Base-by-base conservation (phyloP, 2,113 vertebrate genomes). In the zebrafish (Danio rerio) region DNA sequence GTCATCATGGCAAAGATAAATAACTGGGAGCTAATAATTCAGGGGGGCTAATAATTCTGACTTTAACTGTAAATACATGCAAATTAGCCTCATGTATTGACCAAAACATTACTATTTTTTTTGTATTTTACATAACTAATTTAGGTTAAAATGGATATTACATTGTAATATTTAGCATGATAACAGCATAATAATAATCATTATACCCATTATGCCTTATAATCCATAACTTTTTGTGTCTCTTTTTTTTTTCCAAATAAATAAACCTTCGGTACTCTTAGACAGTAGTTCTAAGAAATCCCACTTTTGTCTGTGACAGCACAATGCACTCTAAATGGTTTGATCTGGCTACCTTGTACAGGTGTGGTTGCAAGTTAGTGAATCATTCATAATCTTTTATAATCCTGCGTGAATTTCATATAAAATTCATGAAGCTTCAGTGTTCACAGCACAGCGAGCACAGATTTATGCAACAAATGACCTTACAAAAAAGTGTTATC, bases 391-490 rank as follows among this genome's bases (percentile, higher is more conserved):
- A 75, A 75, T 18, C 31, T 21, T 49, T 3, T 15, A 50, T 71
- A 71, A 52, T 69, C 9, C 0, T 20, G 43, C 9, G 3, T 49
- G 7, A 6, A 73, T 43, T 42, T 56, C 21, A 73, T 56, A 6
- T 73, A 4, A 74, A 20, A 42, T 59, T 20, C 5, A 20, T 47
- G 16, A 45, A 47, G 10, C 11, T 59, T 75, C 10, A 59, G 16
- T 75, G 40, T 75, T 58, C 40, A 43, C 4, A 43, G 53, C 53
- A 45, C 16, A 59, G 9, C n/a, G 63, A n/a, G 42, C 15, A 70
- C 16, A 50, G 12, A 77, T 77, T 49, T 62, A 63, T 52, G 74
- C 12, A 63, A 63, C 62, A 77, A 77, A 63, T 77, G 12, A 63
- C 45, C 43, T 47, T 8, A 7, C 15, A 56, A 15, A 43, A 50